Base-by-base conservation (phyloP, 2,888 invertebrate genomes). In the Zygaena filipendulae region DNA sequence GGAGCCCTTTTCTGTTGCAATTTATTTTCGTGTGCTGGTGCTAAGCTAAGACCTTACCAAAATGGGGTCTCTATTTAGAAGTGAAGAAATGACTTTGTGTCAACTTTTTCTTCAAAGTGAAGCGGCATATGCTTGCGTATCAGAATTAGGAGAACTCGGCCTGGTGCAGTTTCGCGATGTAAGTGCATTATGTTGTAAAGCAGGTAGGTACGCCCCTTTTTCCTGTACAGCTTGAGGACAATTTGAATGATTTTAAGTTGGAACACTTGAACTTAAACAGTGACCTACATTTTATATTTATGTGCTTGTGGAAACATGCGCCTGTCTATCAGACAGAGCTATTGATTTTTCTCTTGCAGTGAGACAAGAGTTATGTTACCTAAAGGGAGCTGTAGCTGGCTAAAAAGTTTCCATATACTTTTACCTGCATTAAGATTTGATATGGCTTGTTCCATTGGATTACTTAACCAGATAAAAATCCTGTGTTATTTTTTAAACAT, bases 31-130 rank as follows among this genome's bases (percentile, higher is more conserved):
- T 52, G 43, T 50, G 50, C 44, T 52, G 50, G 61, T 66, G 62
- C 41, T 39, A 56, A 52, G 52, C 42, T 48, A 40, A 49, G 49
- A 62, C 53, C 37, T 49, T 49, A 52, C 42, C 54, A 77, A 70
- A 49, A 92, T 92, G 92, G 92, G 91, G 68, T 92, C 94, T 62
- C 83, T 97, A 63, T 97, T 97, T 79, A 88, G 97, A 49, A 97
- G 97, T 83, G 97, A 97, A 75, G 95, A 97, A 84, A 98, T 99
- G 97, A 92, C 94, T 59, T 85, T 97, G 71, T 97, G 97, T 85
- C 98, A 98, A 79, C 89, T 98, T 54, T 98, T 97, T 77, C 83
- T 98, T 44, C 98, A 98, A 74, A 95, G 96, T 75, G 98, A 98
- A 82, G 96, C 97, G 32, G 97, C 98, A 10, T 98, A 98, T 82